A percentile compares a stretch with the other conserved stretches of the same genome.
These are phyloP conservation scores for Cordylochernes scorpioides DNA, from an alignment of 2,888 invertebrate species.

Conservation along the genomic window DNA sequence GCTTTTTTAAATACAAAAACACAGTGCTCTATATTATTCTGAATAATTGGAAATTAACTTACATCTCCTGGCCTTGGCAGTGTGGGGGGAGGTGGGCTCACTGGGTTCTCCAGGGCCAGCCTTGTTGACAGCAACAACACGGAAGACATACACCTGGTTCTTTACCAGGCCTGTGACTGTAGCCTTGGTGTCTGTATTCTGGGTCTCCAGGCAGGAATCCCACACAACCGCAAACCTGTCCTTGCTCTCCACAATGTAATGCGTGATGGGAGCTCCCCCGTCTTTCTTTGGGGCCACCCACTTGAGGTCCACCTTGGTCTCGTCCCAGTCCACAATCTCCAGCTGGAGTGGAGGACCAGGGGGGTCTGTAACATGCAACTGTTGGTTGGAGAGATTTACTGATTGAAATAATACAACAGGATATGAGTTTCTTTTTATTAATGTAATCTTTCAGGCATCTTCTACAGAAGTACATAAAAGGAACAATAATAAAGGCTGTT, in stretches of 20 bases:
- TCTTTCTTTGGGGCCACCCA: conserved; percentile 30
- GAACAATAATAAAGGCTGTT: too few species aligned
- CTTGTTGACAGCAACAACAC: conserved; percentile 24
- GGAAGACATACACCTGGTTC: conserved; percentile 26
- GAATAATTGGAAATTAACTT: conserved; percentile 31
- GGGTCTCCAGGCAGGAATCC: conserved; percentile 40
- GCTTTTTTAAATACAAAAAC: too few species aligned
- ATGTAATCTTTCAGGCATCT: too few species aligned
- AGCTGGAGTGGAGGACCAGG: conserved; percentile 67
- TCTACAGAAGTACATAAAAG: not conserved
- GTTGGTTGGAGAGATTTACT: too few species aligned
- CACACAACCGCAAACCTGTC: conserved; percentile 23
- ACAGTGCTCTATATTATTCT: too few species aligned
- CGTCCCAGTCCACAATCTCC: conserved; percentile 34
- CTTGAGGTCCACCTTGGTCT: conserved; percentile 45
- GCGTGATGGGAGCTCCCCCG: conserved; percentile 18
- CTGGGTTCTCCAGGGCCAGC: conserved; percentile 24
- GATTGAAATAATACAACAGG: too few species aligned
- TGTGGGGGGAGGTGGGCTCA: conserved; percentile 44
- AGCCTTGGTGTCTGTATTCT: conserved; percentile 39
- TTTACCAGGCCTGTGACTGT: conserved; percentile 66
- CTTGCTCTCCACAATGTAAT: conserved; percentile 67
- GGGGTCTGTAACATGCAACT: too few species aligned
- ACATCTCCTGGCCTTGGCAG: conserved; percentile 64
- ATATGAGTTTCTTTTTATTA: too few species aligned